Base-by-base conservation (phyloP, 2,113 vertebrate species). In the Murina feae region DNA sequence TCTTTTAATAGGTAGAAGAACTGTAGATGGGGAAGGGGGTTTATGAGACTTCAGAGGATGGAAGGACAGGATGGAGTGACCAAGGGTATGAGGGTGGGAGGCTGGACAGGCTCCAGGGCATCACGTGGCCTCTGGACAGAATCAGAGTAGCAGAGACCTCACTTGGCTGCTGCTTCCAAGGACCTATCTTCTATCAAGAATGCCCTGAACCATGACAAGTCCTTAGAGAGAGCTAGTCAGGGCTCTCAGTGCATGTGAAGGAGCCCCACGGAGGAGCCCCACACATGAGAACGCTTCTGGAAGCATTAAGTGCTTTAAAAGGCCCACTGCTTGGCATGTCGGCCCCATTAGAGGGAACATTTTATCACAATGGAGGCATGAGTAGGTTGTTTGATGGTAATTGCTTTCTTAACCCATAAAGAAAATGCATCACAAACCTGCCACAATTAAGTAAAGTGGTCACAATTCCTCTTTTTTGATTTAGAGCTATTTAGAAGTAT, bases 381-480 rank as follows among this genome's bases (percentile, higher is more conserved):
- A 93, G 93, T 79, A 88, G 89, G 74, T 93, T 95, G 84, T 88
- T 89, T 78, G 84, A 76, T 93, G 94, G 96, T 96, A 97, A 98
- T 87, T 95, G 94, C 95, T 96, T 88, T 85, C 60, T 88, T 94
- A 95, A 92, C 86, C 65, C 53, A 86, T 92, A 86, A 82, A 96
- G 95, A 94, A 96, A 96, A 96, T 92, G 78, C 86, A 93, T 95
- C 69, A 89, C 90, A 94, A 94, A 84, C 44, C 74, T 68, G 68
- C 78, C 89, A 95, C 95, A 93, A 87, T 94, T 91, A 97, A 95
- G 90, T 92, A 80, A 96, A 97, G 93, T 96, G 87, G 85, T 91
- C 93, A 87, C 68, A 82, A 82, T 60, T 90, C 39, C 72, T 88
- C 75, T 58, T 71, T 79, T 89, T 76, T 83, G 23, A 81, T 90